Conservation (phyloP, 1,140 invertebrate species). For the Leptinotarsa lineolata region DNA sequence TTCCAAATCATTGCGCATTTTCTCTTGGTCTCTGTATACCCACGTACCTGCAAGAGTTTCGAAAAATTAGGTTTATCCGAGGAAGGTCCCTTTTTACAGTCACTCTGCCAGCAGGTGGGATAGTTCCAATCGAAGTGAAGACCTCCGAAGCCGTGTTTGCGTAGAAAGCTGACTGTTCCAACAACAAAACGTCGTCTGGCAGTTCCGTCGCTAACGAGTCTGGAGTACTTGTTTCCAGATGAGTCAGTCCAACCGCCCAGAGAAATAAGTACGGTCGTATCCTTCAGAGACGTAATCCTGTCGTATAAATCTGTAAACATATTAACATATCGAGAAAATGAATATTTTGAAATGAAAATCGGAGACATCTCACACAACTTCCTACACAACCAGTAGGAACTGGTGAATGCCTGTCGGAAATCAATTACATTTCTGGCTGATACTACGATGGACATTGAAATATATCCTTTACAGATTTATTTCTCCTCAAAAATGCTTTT, state of each 20-base stretch:
- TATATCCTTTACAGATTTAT: background rate
- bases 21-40: no score
- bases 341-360: no score
- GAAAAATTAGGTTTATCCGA: constrained; percentile 79
- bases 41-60: constrained; percentile 69
- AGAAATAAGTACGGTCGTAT: constrained; percentile 73
- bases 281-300: constrained; percentile 65
- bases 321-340: background rate
- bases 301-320: constrained; percentile 68
- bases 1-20: background rate
- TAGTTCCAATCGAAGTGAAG: constrained; percentile 91
- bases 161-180: constrained; percentile 70
- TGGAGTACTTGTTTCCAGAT: constrained; percentile 80
- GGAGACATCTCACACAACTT: background rate
- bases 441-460: no score
- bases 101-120: constrained; percentile 88
- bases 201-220: constrained; percentile 67
- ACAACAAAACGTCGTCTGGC: constrained; percentile 72
- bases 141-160: constrained; percentile 76
- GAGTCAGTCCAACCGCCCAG: constrained; percentile 92
- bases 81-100: constrained; percentile 78
- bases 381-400: background rate
- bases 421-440: no score
- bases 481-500: background rate
- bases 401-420: no score